Base-by-base conservation (phyloP, 2,888 invertebrate species). In the Abscondita cerata region DNA sequence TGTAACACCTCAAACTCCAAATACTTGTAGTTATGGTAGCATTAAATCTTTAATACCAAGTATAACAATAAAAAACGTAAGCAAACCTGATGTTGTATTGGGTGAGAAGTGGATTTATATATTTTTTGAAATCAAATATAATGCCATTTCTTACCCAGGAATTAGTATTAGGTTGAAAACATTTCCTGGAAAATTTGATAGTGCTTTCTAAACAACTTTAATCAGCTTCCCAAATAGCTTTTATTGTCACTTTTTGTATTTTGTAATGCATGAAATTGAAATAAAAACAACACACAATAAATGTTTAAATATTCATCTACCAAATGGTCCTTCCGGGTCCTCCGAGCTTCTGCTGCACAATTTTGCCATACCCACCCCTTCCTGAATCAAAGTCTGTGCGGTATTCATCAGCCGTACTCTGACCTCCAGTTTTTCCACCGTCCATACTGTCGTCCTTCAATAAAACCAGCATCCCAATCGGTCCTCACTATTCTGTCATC, bases 391-490 rank as follows among this genome's bases (percentile, higher is more conserved):
- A 99, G 78, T 99, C 98, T 66, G 95, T 96, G 77, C 98, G 86
- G 78, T 98, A 99, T 83, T 99, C 99, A 78, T 99, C 99, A 73
- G 98, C 87, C 2, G 95, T 97, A n/a, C n/a, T n/a, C 88, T 98
- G 98, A 75, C 99, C 99, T 55, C 99, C 99, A 73, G 94, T 94
- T 83, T 96, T 97, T 54, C 99, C 99, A n/a, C 70, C 99, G 86
- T 20, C 99, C 99, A 83, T 94, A 99, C 79, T 99, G 99, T 70
- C 99, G 85, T 1, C 99, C 99, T 83, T 99, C 99, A 65, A 94
- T 87, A 81, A 99, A 99, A 1, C 99, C 99, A 31, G 98, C 98
- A 82, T 99, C 99, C 98, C 98, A 99, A 81, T 99, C 99, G 57
- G 96, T 95, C 74, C 99, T 86, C 46, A 99, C 94, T 65, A 98